phyloP scores from a whole-genome alignment of 1,140 invertebrate genomes.

The Trissolcus basalis region DNA sequence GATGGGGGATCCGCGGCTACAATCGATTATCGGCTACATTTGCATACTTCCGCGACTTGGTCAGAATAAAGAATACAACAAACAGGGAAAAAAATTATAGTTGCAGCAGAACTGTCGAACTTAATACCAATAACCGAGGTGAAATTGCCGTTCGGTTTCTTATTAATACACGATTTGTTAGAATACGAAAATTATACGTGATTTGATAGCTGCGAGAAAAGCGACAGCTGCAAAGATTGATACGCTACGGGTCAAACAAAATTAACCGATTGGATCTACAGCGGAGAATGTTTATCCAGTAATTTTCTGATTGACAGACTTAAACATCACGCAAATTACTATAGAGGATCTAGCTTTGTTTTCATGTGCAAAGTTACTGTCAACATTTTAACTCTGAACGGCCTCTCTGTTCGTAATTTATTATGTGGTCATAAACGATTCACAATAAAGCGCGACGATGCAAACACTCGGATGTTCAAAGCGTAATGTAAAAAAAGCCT shows the following conservation, averaged over 20 bases:
- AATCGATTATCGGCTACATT: slow-evolving; percentile 37
- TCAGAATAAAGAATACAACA: slow-evolving; percentile 18
- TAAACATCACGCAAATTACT: background rate
- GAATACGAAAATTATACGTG: too few species aligned
- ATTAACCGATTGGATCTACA: too few species aligned
- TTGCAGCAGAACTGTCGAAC: background rate
- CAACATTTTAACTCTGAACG: slow-evolving; percentile 11
- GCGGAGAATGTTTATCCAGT: slow-evolving; percentile 1
- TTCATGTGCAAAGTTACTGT: slow-evolving; percentile 9
- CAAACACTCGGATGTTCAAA: background rate
- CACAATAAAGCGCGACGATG: background rate
- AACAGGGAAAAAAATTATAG: background rate
- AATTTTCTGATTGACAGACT: slow-evolving; percentile 3
- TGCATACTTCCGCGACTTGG: slow-evolving; percentile 17
- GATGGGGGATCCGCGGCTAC: slow-evolving; percentile 5
- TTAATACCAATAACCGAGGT: too few species aligned
- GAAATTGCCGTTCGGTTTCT: too few species aligned
- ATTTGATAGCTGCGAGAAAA: slow-evolving; percentile 19
- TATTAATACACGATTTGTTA: too few species aligned
- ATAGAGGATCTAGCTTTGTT: background rate
- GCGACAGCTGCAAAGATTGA: slow-evolving; percentile 23
- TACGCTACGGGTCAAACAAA: slow-evolving; percentile 8
- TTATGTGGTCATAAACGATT: slow-evolving; percentile 16
- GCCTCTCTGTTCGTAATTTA: slow-evolving; percentile 26
- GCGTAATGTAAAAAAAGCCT: too few species aligned